Evolutionary conservation across 2,888 invertebrate species (phyloP), one percentile per base, ranked within the genome.

Genomic region (Tetranychus truncatus): DNA sequence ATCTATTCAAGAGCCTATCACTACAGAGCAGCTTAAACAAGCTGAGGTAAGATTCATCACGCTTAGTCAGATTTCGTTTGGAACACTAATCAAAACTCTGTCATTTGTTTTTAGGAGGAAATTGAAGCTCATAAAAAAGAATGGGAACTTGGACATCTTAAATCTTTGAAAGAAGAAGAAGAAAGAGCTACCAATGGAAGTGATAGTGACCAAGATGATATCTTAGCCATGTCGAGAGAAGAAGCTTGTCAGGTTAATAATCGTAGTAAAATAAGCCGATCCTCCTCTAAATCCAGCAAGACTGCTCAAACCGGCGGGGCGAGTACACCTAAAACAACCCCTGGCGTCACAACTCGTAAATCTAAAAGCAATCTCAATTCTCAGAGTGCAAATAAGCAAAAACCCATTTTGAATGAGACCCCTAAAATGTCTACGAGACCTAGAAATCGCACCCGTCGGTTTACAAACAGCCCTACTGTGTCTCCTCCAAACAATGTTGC

Each of bases 161-260:
- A 82, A 71, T 80, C 81, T 18, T 74, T 81, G 87, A 55, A 85
- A 89, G 80, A 89, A 88, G 78, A 79, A 74, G 78, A 79, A 75
- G 72, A 81, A 67, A 78, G 82, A 73, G 81, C 81, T 6, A 82
- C 83, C 76, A 75, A 82, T 6, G 24, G 74, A 9, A 77, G 76
- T 55, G 84, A 84, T 76, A 66, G 69, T 67, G 84, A 84, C 74
- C 84, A 84, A 76, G 87, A 87, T 79, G 86, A 87, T 80, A 85
- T 89, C 78, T 84, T 90, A 80, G 90, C 90, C 44, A 91, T 89
- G 82, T 87, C 88, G 74, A 86, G 89, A 77, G 88, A 89, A 84
- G 91, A 91, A 81, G 88, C 90, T 79, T 86, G 87, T 86, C 90
- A 91, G 91, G 91, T 91, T 88, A 89, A 88, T 87, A 74, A 76